Evolutionary conservation across 2,113 vertebrate species (phyloP), one percentile per base, ranked within the genome.

Genomic region (Oxygymnocypris stewartii): DNA sequence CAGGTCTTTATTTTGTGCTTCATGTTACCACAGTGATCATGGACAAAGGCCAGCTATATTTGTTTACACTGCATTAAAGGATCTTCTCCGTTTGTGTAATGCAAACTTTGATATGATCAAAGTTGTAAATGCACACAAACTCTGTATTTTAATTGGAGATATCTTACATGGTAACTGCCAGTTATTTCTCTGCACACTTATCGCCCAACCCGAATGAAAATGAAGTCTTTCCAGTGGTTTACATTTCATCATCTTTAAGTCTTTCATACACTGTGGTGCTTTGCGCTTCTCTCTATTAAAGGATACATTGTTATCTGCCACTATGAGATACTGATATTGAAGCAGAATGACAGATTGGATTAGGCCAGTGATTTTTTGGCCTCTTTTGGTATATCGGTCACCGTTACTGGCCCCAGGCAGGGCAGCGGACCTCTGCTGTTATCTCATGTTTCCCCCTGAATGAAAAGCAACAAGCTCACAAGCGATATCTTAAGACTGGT

Each of bases 91-190:
- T 71, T 82, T 44, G 40, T 54, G 44, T 69, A 69, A 80, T 89
- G 69, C 84, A 86, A 87, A 83, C 23, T n/a, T 7, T 79, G 85
- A 91, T 89, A 91, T 91, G 63, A 89, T 90, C 86, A 85, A 42
- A 74, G 49, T 23, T 87, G 79, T 85, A 74, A 18, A 74, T 76
- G 57, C 20, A 67, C 79, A 83, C 79, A 54, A 82, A 84, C 79
- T 63, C 40, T 75, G 85, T 88, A 90, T 87, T 82, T 88, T 57
- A 77, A 23, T 61, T 14, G 0, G 40, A 61, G 31, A 78, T n/a
- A 84, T 77, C 28, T 82, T 57, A 10, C 18, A 11, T 77, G 35
- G 11, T 59, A 4, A 57, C 20, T 63, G 59, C 44, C 54, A 35
- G 37, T 40, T 74, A 11, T 35, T 1, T 28, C 0, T 10, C 67